phyloP scores from a whole-genome alignment of 2,113 vertebrate genomes.

The Sylvia atricapilla region DNA sequence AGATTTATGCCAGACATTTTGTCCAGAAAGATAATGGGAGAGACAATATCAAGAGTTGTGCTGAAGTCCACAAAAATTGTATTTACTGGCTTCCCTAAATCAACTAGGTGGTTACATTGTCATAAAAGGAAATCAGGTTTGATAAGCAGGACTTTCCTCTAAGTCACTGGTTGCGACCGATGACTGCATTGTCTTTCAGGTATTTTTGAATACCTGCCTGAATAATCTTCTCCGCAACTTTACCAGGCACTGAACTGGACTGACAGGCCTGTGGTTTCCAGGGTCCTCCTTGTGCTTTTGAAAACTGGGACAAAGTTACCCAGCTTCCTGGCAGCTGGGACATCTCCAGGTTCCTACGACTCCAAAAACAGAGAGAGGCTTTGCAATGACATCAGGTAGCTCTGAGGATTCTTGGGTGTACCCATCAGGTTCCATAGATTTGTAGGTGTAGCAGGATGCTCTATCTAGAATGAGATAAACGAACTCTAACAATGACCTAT shows the following conservation, averaged over 20 bases:
- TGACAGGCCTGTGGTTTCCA: background rate
- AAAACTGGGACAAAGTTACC: background rate
- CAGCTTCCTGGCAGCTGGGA: background rate
- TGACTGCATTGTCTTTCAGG: background rate
- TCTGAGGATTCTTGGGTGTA: background rate
- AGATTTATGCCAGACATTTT: background rate
- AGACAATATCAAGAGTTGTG: background rate
- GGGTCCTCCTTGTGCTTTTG: background rate
- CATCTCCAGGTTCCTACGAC: background rate
- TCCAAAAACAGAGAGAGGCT: background rate
- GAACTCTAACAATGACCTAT: background rate
- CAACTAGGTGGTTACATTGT: accelerated
- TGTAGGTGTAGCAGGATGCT: background rate
- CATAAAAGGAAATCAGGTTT: background rate
- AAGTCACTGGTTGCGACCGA: accelerated
- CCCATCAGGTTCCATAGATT: background rate
- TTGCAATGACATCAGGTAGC: background rate
- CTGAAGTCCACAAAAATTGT: background rate
- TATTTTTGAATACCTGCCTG: background rate
- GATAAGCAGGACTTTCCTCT: background rate
- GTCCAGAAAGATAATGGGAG: background rate
- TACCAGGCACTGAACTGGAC: background rate
- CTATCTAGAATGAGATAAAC: background rate
- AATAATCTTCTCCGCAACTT: background rate
- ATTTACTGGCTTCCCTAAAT: background rate